phyloP scores from a whole-genome alignment of 1,140 invertebrate species.

The Bombus cullumanus region DNA sequence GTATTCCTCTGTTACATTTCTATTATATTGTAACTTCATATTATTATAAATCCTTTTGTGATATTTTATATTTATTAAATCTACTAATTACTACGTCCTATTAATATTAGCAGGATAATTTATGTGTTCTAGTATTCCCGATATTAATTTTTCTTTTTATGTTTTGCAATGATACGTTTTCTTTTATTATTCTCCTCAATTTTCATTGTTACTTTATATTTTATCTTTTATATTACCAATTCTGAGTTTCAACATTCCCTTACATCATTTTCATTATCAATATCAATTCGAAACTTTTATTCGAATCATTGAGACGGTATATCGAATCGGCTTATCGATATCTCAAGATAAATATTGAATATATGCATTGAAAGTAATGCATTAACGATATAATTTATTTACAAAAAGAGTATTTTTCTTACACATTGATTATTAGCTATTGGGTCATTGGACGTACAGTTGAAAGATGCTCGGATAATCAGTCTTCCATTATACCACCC shows the following conservation, averaged over 20 bases:
- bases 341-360: not conserved
- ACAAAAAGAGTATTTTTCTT: not conserved
- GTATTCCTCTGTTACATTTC: not conserved
- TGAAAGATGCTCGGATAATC: not conserved
- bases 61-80: not conserved
- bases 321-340: conserved; percentile 1
- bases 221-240: not conserved
- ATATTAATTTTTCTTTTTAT: too few relatives aligned
- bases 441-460: not conserved
- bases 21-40: not conserved
- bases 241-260: not conserved
- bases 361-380: not conserved
- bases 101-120: too few relatives aligned
- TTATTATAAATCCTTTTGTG: not conserved
- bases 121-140: too few relatives aligned
- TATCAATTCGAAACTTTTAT: not conserved
- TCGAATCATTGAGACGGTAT: not conserved
- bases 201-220: not conserved
- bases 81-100: not conserved
- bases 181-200: too few relatives aligned
- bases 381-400: conserved; percentile 32
- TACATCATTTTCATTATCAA: not conserved
- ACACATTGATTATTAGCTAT: not conserved
- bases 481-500: not conserved
- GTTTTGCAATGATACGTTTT: too few relatives aligned